Evolutionary conservation across 2,797 vertebrate genomes (phyloP), one percentile per base, ranked within the genome.

Genomic region (Syngnathus rostellatus): DNA sequence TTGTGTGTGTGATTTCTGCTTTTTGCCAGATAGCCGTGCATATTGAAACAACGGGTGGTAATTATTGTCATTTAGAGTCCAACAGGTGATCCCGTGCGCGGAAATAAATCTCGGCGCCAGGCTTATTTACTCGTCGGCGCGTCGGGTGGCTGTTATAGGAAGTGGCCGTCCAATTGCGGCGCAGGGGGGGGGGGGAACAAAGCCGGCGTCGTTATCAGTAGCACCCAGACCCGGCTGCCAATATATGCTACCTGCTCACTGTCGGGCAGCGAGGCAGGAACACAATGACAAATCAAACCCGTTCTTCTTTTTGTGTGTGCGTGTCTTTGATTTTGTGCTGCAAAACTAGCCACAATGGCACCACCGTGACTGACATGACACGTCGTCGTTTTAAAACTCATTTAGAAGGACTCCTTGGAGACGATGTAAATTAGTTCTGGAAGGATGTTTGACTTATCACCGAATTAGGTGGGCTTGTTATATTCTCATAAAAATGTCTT

Each of bases 131-230:
- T 87, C 87, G 82, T 85, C 80, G 31, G 31, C 31, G 83, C 77
- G 80, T 76, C 72, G 77, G 72, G 72, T 76, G 78, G 81, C 61
- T 58, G 69, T 67, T 69, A 37, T 54, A 37, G 77, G 72, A 72
- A 80, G 77, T 55, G 63, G 71, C 77, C 71, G 77, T 85, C 79
- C 84, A 82, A 87, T 86, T 83, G 78, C 55, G 62, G 74, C 41
- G 1, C 31, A 4, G 0, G 31, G 31, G 23, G 23, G n/a, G n/a
- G 72, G 83, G 81, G 83, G 80, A 85, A 87, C 85, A 88, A 86
- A 83, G 87, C 82, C 84, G 84, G 68, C 79, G 75, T 83, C 80
- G 87, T 89, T 90, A 88, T 90, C 85, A 21, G 64, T 19, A 14
- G 66, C 73, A 66, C 77, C 72, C 86, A 90, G 86, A 68, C 79